Conservation (phyloP, 2,888 invertebrate genomes). For the Hirtodrosophila alboralis region DNA sequence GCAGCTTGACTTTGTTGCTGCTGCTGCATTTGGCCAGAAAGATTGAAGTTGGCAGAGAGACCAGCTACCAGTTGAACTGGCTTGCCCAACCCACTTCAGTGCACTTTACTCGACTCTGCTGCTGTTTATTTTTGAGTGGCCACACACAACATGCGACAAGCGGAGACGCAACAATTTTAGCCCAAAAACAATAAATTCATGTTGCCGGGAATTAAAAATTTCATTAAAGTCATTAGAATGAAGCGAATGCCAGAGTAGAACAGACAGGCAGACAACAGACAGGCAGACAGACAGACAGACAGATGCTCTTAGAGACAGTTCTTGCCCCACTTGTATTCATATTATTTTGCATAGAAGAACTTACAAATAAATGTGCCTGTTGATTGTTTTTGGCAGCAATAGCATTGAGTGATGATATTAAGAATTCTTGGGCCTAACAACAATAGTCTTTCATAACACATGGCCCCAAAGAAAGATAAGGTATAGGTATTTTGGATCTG, state of each 20-base stretch:
- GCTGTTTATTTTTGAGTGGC: conserved; percentile 76
- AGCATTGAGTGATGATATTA: conserved; percentile 70
- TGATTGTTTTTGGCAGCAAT: conserved; percentile 72
- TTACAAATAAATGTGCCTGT: conserved; percentile 50
- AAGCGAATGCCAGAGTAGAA: conserved; percentile 44
- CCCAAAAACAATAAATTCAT: conserved; percentile 81
- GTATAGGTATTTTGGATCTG: conserved; percentile 9
- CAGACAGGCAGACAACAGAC: conserved; percentile 48
- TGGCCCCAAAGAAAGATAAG: conserved; percentile 36
- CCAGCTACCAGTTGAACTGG: conserved; percentile 44
- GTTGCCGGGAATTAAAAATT: conserved; percentile 81
- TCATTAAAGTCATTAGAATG: conserved; percentile 83
- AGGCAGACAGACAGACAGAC: conserved; percentile 10
- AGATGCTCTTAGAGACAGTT: conserved; percentile 9
- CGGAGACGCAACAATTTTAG: conserved; percentile 33
- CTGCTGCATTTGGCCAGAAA: conserved; percentile 16
- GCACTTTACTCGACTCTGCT: conserved; percentile 29
- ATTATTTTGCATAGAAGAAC: conserved; percentile 60
- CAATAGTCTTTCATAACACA: conserved; percentile 24
- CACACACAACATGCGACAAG: conserved; percentile 63
- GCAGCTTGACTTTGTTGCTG: conserved; percentile 60
- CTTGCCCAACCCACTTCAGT: conserved; percentile 44
- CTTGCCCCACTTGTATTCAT: conserved; percentile 21
- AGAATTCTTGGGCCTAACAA: conserved; percentile 19
- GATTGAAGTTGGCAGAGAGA: conserved; percentile 26